Evolutionary conservation across 2,113 vertebrate species (phyloP).

Genomic region (Nettapus auritus): DNA sequence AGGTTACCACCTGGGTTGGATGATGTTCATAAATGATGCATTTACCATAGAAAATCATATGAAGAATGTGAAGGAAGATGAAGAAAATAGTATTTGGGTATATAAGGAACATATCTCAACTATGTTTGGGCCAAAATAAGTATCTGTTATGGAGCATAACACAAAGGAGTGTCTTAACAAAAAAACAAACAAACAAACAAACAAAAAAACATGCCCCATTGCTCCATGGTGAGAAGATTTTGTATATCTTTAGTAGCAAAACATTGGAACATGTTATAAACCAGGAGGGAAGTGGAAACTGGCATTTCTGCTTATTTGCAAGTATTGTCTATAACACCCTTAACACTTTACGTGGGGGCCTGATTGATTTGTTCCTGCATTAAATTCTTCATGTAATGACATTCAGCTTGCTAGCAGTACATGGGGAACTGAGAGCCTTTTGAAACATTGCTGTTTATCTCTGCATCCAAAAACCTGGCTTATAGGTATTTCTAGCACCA

Average conservation of each 20-base stretch:
- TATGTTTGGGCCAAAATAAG: not conserved
- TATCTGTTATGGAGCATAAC: not conserved
- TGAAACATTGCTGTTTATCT: not conserved
- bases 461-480: not conserved
- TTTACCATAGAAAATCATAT: not conserved
- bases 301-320: not conserved
- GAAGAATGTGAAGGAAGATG: not conserved
- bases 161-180: not conserved
- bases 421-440: not conserved
- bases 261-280: not conserved
- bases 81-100: not conserved
- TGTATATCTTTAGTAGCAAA: not conserved
- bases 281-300: not conserved
- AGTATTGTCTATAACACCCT: not conserved
- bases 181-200: not conserved
- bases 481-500: not conserved
- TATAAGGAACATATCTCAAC: not conserved
- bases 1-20: not conserved
- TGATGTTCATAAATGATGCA: not conserved
- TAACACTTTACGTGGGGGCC: rapidly evolving
- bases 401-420: not conserved
- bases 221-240: not conserved
- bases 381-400: not conserved
- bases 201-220: too few species aligned
- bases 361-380: not conserved